Evolutionary conservation across 2,113 vertebrate species (phyloP), one percentile per base, ranked within the genome.

Genomic region (Elephas maximus): DNA sequence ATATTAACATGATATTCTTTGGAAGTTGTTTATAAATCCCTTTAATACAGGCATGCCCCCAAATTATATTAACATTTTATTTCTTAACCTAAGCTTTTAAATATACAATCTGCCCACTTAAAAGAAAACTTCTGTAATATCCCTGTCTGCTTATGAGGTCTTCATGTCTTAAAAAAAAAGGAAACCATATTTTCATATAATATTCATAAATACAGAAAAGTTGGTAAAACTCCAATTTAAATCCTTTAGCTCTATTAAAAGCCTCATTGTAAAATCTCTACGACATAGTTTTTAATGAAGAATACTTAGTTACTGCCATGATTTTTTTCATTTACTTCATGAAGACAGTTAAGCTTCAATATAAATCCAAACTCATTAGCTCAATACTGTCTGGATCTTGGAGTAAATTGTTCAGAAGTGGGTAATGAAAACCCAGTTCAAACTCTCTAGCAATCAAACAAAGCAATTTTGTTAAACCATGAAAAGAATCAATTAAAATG

Each of bases 311-410:
- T 98, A 98, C 96, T 98, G 97, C 97, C 97, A 97, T 97, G 98
- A 98, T 98, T 98, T 98, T 98, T 98, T 97, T 85, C 96, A 97
- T 98, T 97, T 98, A 98, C 98, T 98, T 98, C 97, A 97, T 95
- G 97, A 98, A 98, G 98, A 98, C 97, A 98, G 98, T 98, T 98
- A 98, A 98, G 92, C 85, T 97, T 98, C 97, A 98, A 98, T 99
- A 98, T 98, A 98, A 98, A 98, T 99, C 98, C 98, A 98, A 98
- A 98, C 97, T 99, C 98, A 99, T 99, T 99, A 99, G 97, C 97
- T 98, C 98, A 98, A 97, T 98, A 98, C 97, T 98, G 97, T 98
- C 98, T 98, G 97, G 96, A 98, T 98, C 97, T 97, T 96, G 97
- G 94, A 98, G 97, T 98, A 98, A 99, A 98, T 98, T 98, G 98